Base-by-base conservation (phyloP, 2,888 invertebrate species). In the Crepidodera aurea region DNA sequence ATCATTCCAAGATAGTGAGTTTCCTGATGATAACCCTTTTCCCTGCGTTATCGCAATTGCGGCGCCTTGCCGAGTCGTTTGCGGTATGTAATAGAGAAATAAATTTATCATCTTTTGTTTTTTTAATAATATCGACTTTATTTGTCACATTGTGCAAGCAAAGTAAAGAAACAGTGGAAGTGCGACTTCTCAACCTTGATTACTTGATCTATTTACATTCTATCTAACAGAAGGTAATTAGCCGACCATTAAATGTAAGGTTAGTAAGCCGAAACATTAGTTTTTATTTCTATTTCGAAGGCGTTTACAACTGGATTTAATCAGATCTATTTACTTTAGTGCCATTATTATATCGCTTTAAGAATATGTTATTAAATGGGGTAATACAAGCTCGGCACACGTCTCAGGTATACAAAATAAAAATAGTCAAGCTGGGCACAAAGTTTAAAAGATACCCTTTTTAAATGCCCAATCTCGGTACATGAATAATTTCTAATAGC, bases 231-330 rank as follows among this genome's bases (percentile, higher is more conserved):
- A 40, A 40, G 56, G 34, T 48, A 58, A 58, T 54, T 48, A 60
- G 19, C 48, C 22, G 51, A 53, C 48, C 53, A 48, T 53, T 57
- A 62, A 62, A 32, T 19, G 37, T 63, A 58, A 62, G 62, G 62
- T 62, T 58, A 58, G 62, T 62, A 46, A 27, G 46, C 44, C 37
- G 18, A 56, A 56, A 46, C 44, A 34, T 46, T 56, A 46, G 32
- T 44, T 55, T 55, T 44, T 46, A 56, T 56, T 56, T 22, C 12
- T 46, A 34, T 44, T 18, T 54, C 15, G 10, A 25, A 48, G 8
- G 8, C 15, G 27, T 48, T 48, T 13, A 18, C 4, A 13, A 10
- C 32, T 22, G 6, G 6, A 22, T 22, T 22, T 22, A 22, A 22
- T 22, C 22, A 6, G 22, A 22, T 22, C 22, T 22, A 22, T 22